A percentile compares a stretch with the other conserved stretches of the same genome.
Conservation (phyloP, 2,113 vertebrate genomes). For the Seriola rivoliana region DNA sequence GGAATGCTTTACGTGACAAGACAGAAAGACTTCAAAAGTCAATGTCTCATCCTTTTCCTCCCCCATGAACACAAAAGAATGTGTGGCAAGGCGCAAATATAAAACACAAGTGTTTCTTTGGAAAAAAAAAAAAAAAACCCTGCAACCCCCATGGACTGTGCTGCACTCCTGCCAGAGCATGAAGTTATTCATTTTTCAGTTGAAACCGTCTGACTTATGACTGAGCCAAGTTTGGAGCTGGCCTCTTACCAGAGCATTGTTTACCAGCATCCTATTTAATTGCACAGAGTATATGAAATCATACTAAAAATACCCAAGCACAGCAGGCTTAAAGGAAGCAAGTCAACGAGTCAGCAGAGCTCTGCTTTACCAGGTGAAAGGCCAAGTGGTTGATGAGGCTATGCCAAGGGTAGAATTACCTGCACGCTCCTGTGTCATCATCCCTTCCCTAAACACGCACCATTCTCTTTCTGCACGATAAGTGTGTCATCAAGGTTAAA, state of each 20-base stretch:
- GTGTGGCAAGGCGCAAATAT: slow-evolving; percentile 84
- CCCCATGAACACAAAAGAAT: slow-evolving; percentile 81
- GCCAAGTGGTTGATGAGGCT: slow-evolving; percentile 11
- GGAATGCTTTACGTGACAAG: slow-evolving; percentile 74
- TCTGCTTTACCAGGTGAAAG: slow-evolving; percentile 43
- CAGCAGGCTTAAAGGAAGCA: slow-evolving; percentile 16
- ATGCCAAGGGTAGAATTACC: slow-evolving; percentile 20
- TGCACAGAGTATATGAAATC: slow-evolving; percentile 33
- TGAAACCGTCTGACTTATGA: slow-evolving; percentile 69
- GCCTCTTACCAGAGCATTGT: slow-evolving; percentile 70
- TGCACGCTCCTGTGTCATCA: slow-evolving; percentile 20
- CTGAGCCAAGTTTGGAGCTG: slow-evolving; percentile 65
- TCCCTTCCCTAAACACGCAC: slow-evolving; percentile 14
- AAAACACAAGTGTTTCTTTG: slow-evolving; percentile 84
- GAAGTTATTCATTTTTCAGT: slow-evolving; percentile 61
- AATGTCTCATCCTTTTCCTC: slow-evolving; percentile 68
- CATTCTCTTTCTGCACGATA: not conserved
- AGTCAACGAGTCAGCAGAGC: slow-evolving; percentile 22
- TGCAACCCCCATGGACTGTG: slow-evolving; percentile 76
- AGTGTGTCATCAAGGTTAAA: slow-evolving; percentile 25
- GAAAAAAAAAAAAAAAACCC: slow-evolving; percentile 20
- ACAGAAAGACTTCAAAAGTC: slow-evolving; percentile 67
- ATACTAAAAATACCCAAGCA: slow-evolving; percentile 64
- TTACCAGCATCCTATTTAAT: slow-evolving; percentile 63
- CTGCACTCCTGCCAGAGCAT: slow-evolving; percentile 64